Evolutionary conservation across 2,888 invertebrate species (phyloP).

Genomic region (Perdita meconis): DNA sequence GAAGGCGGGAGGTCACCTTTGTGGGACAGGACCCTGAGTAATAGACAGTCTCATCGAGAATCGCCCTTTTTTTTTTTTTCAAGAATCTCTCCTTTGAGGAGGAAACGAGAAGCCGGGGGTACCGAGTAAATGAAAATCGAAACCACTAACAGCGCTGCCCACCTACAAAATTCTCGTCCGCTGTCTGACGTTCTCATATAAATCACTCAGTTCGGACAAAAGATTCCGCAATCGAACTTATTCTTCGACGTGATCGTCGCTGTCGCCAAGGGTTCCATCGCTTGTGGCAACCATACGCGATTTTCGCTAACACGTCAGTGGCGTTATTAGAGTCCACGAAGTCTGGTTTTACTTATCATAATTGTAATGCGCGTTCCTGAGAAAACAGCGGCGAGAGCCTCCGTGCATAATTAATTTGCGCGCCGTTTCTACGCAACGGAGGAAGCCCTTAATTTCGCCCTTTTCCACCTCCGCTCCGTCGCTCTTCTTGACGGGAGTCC

Average conservation of each 20-base stretch:
- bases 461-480: not conserved
- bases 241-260: too few relatives aligned
- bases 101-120: constrained; percentile 12
- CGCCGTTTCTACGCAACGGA: constrained; percentile 6
- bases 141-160: constrained; percentile 29
- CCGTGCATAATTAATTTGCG: not conserved
- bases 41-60: constrained; percentile 56
- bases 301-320: too few relatives aligned
- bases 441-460: constrained; percentile 8
- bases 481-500: not conserved
- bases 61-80: constrained; percentile 20
- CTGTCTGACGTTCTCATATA: not conserved
- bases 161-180: not conserved
- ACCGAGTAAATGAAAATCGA: constrained; percentile 22
- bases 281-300: too few relatives aligned
- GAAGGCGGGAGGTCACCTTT: constrained; percentile 51
- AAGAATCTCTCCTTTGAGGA: constrained; percentile 35
- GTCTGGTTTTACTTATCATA: too few relatives aligned
- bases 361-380: too few relatives aligned
- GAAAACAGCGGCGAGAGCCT: too few relatives aligned
- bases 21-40: constrained; percentile 48
- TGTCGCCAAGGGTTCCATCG: too few relatives aligned
- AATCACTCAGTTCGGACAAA: not conserved
- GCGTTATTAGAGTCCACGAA: too few relatives aligned
- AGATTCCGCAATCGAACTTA: not conserved